Base-by-base conservation (phyloP, 2,888 invertebrate genomes). In the Acleris holmiana region DNA sequence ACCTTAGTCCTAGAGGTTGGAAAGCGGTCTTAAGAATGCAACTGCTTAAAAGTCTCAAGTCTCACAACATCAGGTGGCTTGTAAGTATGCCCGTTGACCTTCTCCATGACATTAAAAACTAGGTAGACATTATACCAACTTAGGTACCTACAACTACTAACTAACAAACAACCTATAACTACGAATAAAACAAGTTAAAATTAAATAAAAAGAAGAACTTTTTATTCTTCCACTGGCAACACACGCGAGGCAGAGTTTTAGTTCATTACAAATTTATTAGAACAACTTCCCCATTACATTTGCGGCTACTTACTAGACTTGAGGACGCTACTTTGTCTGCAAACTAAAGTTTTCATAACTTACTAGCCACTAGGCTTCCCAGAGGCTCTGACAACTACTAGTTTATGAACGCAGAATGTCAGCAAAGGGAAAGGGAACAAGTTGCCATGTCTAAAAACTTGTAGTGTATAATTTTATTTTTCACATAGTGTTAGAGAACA, bases 221-320 rank as follows among this genome's bases (percentile, higher is more conserved):
- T 35, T 29, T 29, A 8, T 29, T 29, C 4, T 35, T 35, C 35
- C 4, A 35, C 13, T 35, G 35, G 13, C 35, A 35, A 48, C 57
- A 58, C 57, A 57, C 48, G 61, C 19, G 48, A 54, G 49, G 15
- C 49, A 19, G 25, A 51, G 66, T 55, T 59, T 67, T 57, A 67
- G 66, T 62, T 67, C 61, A 55, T 67, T 62, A 61, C 40, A 61
- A 67, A 67, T 64, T 47, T 54, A 76, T 71, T 73, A 74, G 72
- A 73, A 69, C 59, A 78, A 80, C 80, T 82, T 79, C 60, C 25
- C 71, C 69, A 76, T 80, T 76, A 72, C 66, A 41, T 76, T 74
- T 66, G 74, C 63, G 68, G 73, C 67, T 61, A 67, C 73, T 79
- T 69, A 66, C 71, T 51, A 57, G 61, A 57, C 61, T 61, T 29